Conservation (phyloP, 35 echinoderm and acorn worm species). For the Amphiura filiformis region DNA sequence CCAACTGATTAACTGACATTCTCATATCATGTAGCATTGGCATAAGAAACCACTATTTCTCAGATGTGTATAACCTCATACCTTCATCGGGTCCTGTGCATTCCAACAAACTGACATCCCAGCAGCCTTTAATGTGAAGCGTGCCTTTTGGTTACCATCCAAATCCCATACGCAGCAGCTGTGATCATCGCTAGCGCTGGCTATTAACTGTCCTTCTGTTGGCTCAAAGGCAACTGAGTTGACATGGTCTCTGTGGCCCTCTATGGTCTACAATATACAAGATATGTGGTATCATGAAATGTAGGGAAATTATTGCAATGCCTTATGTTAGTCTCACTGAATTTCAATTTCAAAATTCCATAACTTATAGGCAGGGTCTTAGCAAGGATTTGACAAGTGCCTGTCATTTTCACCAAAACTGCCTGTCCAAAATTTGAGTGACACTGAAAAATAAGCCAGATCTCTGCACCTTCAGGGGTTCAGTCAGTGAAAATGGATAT, state of each 20-base stretch:
- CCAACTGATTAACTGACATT: too few species aligned
- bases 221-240: conserved; percentile 76
- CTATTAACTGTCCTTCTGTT: conserved; percentile 51
- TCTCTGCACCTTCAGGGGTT: too few species aligned
- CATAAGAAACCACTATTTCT: too few species aligned
- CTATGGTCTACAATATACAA: conserved; percentile 67
- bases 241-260: conserved; percentile 63
- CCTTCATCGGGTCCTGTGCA: conserved; percentile 84
- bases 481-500: too few species aligned
- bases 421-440: too few species aligned
- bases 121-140: conserved; percentile 66
- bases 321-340: background rate
- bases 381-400: too few species aligned
- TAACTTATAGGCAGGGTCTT: background rate
- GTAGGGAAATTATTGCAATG: background rate
- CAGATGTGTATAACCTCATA: too few species aligned
- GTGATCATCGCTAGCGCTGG: conserved; percentile 76
- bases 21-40: too few species aligned
- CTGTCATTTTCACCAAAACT: too few species aligned
- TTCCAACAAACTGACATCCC: conserved; percentile 90
- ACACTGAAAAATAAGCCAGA: too few species aligned
- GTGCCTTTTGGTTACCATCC: conserved; percentile 52
- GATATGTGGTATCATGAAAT: background rate
- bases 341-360: background rate
- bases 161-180: conserved; percentile 65